These are phyloP conservation scores for Drosophila imparisetae DNA, from an alignment of 2,888 invertebrate genomes.

Conservation along the genomic window DNA sequence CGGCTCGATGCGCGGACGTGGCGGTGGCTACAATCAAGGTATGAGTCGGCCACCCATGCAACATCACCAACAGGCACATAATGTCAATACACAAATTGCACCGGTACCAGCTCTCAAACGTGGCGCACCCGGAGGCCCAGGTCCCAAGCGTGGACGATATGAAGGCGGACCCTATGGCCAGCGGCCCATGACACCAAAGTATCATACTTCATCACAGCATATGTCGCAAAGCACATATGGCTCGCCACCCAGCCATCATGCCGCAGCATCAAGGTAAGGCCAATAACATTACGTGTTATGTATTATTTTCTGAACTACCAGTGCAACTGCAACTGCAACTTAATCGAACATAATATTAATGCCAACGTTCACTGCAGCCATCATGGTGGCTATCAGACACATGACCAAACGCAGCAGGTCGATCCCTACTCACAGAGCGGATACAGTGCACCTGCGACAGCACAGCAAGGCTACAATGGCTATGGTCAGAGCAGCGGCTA, in stretches of 20 bases:
- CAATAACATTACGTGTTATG: not conserved
- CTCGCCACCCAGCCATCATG: slow-evolving; percentile 72
- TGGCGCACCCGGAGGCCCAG: slow-evolving; percentile 84
- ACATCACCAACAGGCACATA: slow-evolving; percentile 79
- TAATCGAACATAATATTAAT: slow-evolving; percentile 39
- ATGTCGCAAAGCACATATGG: slow-evolving; percentile 78
- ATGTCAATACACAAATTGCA: slow-evolving; percentile 84
- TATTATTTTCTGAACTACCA: not conserved
- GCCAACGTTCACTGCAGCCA: slow-evolving; percentile 73
- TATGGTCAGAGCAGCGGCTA: slow-evolving; percentile 83
- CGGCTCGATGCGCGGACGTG: slow-evolving; percentile 83
- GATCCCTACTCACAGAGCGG: slow-evolving; percentile 84
- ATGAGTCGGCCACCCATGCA: slow-evolving; percentile 83
- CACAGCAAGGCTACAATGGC: slow-evolving; percentile 83
- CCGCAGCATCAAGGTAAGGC: slow-evolving; percentile 78
- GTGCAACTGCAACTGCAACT: not conserved
- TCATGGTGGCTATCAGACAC: slow-evolving; percentile 82
- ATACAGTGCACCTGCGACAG: slow-evolving; percentile 77
- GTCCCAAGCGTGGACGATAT: slow-evolving; percentile 84
- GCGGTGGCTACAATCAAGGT: slow-evolving; percentile 82
- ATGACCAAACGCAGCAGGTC: slow-evolving; percentile 83
- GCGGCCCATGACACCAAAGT: slow-evolving; percentile 83
- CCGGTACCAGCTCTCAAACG: slow-evolving; percentile 84
- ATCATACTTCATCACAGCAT: slow-evolving; percentile 81
- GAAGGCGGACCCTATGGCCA: slow-evolving; percentile 84